Evolutionary conservation across 2,797 vertebrate species (phyloP).

Genomic region (Cossypha dichroa): DNA sequence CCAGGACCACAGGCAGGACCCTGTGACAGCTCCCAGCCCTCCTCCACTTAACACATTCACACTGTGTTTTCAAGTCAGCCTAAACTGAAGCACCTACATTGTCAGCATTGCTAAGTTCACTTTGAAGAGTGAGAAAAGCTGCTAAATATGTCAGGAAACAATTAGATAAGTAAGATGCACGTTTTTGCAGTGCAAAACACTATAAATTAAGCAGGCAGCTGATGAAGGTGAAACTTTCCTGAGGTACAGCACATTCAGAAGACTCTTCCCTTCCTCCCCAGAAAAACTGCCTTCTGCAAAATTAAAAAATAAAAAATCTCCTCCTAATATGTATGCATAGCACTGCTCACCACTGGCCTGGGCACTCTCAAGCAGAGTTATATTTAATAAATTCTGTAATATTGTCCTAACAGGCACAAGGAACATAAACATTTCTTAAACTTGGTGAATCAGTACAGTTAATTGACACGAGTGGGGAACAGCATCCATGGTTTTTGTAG

Average conservation of each 20-base stretch:
- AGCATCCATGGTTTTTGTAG: not conserved
- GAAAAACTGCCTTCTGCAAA: slow-evolving; percentile 43
- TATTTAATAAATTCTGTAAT: slow-evolving; percentile 40
- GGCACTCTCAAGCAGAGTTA: not conserved
- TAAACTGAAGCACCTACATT: slow-evolving; percentile 56
- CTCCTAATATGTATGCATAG: slow-evolving; percentile 34
- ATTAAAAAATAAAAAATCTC: not conserved
- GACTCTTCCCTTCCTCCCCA: not conserved
- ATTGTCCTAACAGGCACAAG: slow-evolving; percentile 33
- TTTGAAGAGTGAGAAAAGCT: slow-evolving; percentile 70
- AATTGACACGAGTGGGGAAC: not conserved
- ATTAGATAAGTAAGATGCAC: slow-evolving; percentile 61
- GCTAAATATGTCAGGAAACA: slow-evolving; percentile 74
- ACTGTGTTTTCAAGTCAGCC: slow-evolving; percentile 31
- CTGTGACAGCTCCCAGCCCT: not conserved
- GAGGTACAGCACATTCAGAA: slow-evolving; percentile 55
- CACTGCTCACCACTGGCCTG: not conserved
- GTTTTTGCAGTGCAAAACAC: slow-evolving; percentile 64
- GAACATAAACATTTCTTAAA: slow-evolving; percentile 43
- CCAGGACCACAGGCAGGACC: not conserved
- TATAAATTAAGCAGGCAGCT: slow-evolving; percentile 62
- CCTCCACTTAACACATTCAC: not conserved
- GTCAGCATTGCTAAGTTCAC: slow-evolving; percentile 69
- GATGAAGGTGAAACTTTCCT: slow-evolving; percentile 61
- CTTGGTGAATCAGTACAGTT: slow-evolving; percentile 39